Evolutionary conservation across 2,113 vertebrate genomes (phyloP).

Genomic region (Dromiciops gliroides): DNA sequence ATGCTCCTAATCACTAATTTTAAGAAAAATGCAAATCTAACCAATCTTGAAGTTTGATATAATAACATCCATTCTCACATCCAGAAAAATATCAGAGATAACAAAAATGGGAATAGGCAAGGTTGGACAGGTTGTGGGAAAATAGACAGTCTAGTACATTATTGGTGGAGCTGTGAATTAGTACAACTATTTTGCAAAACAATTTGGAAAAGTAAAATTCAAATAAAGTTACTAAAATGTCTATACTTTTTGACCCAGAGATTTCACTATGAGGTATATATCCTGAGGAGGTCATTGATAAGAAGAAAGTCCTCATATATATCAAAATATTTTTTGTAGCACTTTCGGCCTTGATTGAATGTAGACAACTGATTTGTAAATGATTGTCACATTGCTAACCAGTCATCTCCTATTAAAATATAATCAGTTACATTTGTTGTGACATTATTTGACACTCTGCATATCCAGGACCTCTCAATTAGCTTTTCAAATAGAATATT

Average conservation of each 20-base stretch:
- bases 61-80: too few species aligned
- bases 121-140: neutral
- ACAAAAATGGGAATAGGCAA: neutral
- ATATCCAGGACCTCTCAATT: neutral
- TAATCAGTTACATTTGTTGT: neutral
- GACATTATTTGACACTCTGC: neutral
- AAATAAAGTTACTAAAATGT: neutral
- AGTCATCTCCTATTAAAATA: neutral
- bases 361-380: neutral
- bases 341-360: neutral
- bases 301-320: neutral
- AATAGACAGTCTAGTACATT: neutral
- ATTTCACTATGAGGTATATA: neutral
- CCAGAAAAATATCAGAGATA: neutral
- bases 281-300: neutral
- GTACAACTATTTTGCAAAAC: neutral
- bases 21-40: neutral
- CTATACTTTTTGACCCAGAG: neutral
- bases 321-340: neutral
- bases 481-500: neutral
- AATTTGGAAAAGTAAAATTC: neutral
- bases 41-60: neutral
- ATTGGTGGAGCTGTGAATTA: neutral
- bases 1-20: constrained; percentile 21
- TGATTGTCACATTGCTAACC: neutral